phyloP scores from a whole-genome alignment of 2,113 vertebrate species.

The Chionodraco myersi region DNA sequence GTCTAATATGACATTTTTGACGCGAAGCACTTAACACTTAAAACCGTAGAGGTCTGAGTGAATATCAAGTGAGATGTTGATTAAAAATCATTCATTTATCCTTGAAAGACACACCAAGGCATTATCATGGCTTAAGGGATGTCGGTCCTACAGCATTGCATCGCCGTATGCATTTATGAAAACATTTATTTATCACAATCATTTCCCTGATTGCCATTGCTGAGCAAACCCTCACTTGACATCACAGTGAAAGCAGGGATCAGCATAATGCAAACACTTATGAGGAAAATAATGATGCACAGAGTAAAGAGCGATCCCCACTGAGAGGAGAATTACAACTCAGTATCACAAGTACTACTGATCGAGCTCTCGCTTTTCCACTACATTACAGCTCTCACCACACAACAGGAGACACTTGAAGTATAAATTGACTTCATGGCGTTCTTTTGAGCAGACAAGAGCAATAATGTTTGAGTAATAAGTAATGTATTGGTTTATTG shows the following conservation, averaged over 20 bases:
- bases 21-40: constrained; percentile 16
- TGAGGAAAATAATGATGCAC: constrained; percentile 69
- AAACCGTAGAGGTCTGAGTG: neutral
- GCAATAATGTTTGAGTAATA: constrained; percentile 48
- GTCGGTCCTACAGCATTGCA: constrained; percentile 6
- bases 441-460: constrained; percentile 48
- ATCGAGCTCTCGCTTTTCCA: constrained; percentile 57
- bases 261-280: constrained; percentile 67
- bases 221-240: constrained; percentile 38
- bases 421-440: constrained; percentile 56
- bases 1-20: constrained; percentile 30
- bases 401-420: constrained; percentile 70
- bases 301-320: constrained; percentile 55
- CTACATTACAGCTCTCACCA: constrained; percentile 63
- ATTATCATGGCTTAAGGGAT: constrained; percentile 12
- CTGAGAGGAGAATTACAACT: constrained; percentile 68
- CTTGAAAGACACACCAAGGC: constrained; percentile 18
- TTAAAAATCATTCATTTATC: constrained; percentile 43
- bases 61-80: constrained; percentile 13
- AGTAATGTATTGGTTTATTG: constrained; percentile 52
- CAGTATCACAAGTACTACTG: constrained; percentile 55
- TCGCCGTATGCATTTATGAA: neutral
- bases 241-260: constrained; percentile 40
- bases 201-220: constrained; percentile 20
- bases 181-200: constrained; percentile 15